Conservation (phyloP, 1,140 invertebrate species). For the Lithobius niger region DNA sequence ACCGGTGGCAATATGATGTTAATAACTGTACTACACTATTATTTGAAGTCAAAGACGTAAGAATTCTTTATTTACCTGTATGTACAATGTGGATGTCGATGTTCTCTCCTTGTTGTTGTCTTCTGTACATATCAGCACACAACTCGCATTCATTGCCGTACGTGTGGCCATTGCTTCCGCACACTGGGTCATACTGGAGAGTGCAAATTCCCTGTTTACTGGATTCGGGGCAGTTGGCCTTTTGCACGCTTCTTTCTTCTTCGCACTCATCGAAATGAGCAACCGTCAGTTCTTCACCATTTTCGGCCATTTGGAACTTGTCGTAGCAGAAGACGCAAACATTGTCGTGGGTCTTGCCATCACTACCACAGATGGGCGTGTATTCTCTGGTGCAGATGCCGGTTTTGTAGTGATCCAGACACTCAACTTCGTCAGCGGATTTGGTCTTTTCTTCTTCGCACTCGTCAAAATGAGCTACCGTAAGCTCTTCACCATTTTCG, state of each 20-base stretch:
- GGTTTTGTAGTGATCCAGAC: neutral
- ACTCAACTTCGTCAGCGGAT: too few species aligned
- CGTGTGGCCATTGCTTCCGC: neutral
- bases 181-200: neutral
- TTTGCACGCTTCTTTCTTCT: too few species aligned
- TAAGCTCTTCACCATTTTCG: neutral
- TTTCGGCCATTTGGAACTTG: too few species aligned
- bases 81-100: neutral
- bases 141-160: neutral
- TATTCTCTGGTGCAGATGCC: conserved; percentile 28
- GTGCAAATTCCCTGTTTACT: neutral
- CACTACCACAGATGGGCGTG: conserved; percentile 8
- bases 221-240: neutral
- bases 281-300: too few species aligned
- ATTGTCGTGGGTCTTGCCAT: conserved; percentile 8
- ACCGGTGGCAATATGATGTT: too few species aligned
- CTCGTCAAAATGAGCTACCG: neutral
- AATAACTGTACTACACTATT: too few species aligned
- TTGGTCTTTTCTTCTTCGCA: too few species aligned
- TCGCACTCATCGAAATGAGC: too few species aligned
- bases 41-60: too few species aligned
- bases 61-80: neutral
- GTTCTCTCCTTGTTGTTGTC: neutral
- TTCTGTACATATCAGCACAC: neutral
- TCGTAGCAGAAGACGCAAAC: too few species aligned